Evolutionary conservation across 2,888 invertebrate genomes (phyloP), one percentile per base, ranked within the genome.

Genomic region (Euproctis similis): DNA sequence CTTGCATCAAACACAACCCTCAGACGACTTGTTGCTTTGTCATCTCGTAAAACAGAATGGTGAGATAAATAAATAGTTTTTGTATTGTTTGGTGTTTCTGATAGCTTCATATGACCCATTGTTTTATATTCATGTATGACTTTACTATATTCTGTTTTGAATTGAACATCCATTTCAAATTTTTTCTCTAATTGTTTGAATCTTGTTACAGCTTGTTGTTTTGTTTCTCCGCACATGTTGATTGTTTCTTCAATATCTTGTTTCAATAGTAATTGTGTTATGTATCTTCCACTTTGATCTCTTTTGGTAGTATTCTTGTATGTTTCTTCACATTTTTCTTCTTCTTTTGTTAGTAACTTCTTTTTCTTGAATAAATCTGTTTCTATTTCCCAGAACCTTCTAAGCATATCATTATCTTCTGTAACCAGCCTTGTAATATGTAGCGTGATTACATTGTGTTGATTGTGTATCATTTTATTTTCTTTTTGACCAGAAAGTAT

Each of bases 251-350:
- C 25, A 11, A 22, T 25, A 12, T 12, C 16, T 22, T 28, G 25
- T 14, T 26, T 14, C 12, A 24, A n/a, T 11, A 14, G 25, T 22
- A n/a, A n/a, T n/a, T n/a, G 14, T 14, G 6, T 6, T 14, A 14
- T 6, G 6, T 14, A 14, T 14, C 14, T 14, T 14, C 14, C 14
- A 14, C 4, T 6, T 14, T 14, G 4, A 14, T 14, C 14, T 14
- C 14, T 14, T 14, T 3, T 14, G 3, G 14, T 14, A 36, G 13
- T 43, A 45, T 14, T 53, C 50, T 8, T 49, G 41, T 26, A 52
- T n/a, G n/a, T 8, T 3, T 19, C n/a, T 8, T 19, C 19, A 19
- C 19, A n/a, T n/a, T 19, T 19, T n/a, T 19, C 8, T 19, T 19
- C 14, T 14, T 14, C 14, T 6, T 14, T 14, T 14, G 14, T 14